Evolutionary conservation across 2,888 invertebrate species (phyloP), one percentile per base, ranked within the genome.

Genomic region (Ectropis crepuscularia): DNA sequence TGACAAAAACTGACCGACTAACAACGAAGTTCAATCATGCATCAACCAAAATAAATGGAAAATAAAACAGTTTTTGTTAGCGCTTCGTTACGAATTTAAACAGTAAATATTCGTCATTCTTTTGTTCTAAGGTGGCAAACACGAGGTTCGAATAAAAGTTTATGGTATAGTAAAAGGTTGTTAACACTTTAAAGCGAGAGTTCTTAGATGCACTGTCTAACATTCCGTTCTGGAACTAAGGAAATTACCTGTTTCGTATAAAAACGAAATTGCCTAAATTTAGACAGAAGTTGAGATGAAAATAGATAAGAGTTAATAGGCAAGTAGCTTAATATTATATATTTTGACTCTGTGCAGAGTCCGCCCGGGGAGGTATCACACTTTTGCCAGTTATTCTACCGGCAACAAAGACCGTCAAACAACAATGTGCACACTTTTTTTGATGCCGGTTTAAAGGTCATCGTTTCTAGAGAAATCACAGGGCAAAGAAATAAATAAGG

Each of bases 11-110:
- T 61, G 50, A 58, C 46, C 45, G 48, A 50, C 57, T 57, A 55
- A 57, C 67, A 65, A 38, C 53, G 39, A 71, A 73, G 68, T 55
- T 69, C 72, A 72, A 71, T 74, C 74, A 70, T 73, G 74, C 77
- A 71, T 74, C 63, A 67, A 69, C 68, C 65, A 68, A 71, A 70
- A 71, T 68, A 63, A 70, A 70, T 57, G 63, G 67, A 61, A 71
- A 70, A 71, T 49, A 53, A 64, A 65, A 53, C 53, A 16, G 53
- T 60, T 68, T 61, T 64, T 59, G 54, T 74, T 74, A 68, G 73
- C 73, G 72, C 71, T 66, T 75, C 65, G 68, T 65, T 55, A 66
- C 49, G 60, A 74, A 76, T 75, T 67, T 54, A 64, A 70, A 66
- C 60, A 16, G 67, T 74, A 74, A 74, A 74, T 47, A 61, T 55